Conservation (phyloP, 1,140 invertebrate species). For the Grapholita molesta region DNA sequence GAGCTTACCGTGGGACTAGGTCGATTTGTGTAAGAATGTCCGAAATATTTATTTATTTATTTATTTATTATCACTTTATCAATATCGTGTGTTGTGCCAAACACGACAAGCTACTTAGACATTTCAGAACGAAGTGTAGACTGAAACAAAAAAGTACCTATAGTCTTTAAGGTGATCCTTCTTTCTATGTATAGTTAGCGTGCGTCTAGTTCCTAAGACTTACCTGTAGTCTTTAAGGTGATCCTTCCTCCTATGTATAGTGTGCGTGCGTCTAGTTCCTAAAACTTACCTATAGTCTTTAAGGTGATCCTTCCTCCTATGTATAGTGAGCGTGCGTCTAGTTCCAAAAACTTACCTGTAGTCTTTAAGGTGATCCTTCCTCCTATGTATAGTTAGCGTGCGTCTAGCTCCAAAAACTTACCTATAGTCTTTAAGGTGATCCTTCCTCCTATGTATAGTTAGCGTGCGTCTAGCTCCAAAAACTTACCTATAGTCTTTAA, state of each 20-base stretch:
- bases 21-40: too few species aligned
- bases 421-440: conserved; percentile 64
- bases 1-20: too few species aligned
- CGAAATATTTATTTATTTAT: too few species aligned
- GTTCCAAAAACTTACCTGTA: conserved; percentile 49
- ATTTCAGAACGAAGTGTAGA: too few species aligned
- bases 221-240: conserved; percentile 64
- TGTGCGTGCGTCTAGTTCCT: conserved; percentile 71
- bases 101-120: too few species aligned
- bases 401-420: conserved; percentile 69
- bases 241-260: conserved; percentile 59
- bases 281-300: conserved; percentile 67
- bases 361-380: conserved; percentile 63
- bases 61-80: too few species aligned
- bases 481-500: conserved; percentile 58
- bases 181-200: conserved; percentile 60
- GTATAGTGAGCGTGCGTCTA: conserved; percentile 71
- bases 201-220: too few species aligned
- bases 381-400: conserved; percentile 64
- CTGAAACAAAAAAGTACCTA: too few species aligned
- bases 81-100: too few species aligned
- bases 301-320: conserved; percentile 58
- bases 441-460: conserved; percentile 60
- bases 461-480: too few species aligned
- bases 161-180: conserved; percentile 65